Conservation (phyloP, 2,113 vertebrate genomes). For the Lophura nycthemera region DNA sequence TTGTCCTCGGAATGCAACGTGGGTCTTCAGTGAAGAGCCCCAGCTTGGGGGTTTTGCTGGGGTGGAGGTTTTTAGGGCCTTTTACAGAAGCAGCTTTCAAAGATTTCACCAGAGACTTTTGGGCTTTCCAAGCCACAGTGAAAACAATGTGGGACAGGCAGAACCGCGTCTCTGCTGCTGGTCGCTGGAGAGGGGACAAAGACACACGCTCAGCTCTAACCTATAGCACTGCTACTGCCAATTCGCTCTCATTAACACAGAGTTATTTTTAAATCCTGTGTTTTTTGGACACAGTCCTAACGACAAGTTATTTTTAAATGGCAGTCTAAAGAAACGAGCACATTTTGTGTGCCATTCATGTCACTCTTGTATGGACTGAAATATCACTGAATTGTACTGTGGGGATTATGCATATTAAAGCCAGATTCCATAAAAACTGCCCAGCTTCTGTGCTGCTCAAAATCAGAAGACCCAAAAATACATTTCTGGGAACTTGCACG, state of each 20-base stretch:
- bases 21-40: neutral
- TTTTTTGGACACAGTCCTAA: constrained; percentile 43
- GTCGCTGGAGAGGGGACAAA: neutral
- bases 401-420: constrained; percentile 41
- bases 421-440: constrained; percentile 8
- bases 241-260: constrained; percentile 2
- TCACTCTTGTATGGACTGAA: constrained; percentile 8
- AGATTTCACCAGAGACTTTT: neutral
- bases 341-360: neutral
- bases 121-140: neutral
- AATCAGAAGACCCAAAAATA: constrained; percentile 21
- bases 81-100: neutral
- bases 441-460: neutral
- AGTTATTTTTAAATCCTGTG: constrained; percentile 42
- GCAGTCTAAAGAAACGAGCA: constrained; percentile 23
- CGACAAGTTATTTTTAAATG: constrained; percentile 45
- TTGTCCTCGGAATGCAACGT: neutral
- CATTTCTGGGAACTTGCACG: neutral
- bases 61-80: neutral
- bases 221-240: constrained; percentile 13
- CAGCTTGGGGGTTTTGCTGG: neutral
- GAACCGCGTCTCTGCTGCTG: neutral
- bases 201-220: neutral
- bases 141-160: neutral
- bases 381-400: constrained; percentile 15